phyloP scores from a whole-genome alignment of 2,888 invertebrate species.

The Rugalucina vietnamica region DNA sequence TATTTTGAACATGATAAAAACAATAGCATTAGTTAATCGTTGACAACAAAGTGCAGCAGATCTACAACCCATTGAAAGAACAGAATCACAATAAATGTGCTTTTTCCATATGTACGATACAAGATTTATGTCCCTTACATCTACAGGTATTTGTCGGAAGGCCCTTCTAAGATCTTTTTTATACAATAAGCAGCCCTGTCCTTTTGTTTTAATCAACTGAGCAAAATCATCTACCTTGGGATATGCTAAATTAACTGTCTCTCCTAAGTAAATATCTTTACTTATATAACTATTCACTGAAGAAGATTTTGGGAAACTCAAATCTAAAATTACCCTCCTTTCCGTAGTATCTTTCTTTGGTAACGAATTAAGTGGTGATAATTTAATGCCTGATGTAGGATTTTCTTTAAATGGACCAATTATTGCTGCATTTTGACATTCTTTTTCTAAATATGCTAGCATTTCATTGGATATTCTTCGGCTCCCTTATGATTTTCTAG shows the following conservation, averaged over 20 bases:
- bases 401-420: neutral
- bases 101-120: neutral
- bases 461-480: neutral
- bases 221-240: slow-evolving; percentile 20
- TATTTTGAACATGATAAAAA: neutral
- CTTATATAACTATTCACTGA: neutral
- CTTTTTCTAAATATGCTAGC: neutral
- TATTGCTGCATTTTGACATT: neutral
- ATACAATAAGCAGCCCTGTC: slow-evolving; percentile 2
- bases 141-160: neutral
- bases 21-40: neutral
- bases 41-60: neutral
- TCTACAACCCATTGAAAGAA: neutral
- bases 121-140: neutral
- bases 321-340: neutral
- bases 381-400: neutral
- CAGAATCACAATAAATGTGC: neutral
- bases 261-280: slow-evolving; percentile 17
- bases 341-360: neutral
- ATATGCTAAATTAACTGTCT: neutral
- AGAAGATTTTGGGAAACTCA: neutral
- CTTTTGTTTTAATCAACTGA: neutral
- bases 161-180: slow-evolving; percentile 18
- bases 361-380: neutral
- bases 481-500: neutral